These are phyloP conservation scores for Pseudomyrmex sp. DNA, from an alignment of 1,140 invertebrate genomes.

Conservation along the genomic window DNA sequence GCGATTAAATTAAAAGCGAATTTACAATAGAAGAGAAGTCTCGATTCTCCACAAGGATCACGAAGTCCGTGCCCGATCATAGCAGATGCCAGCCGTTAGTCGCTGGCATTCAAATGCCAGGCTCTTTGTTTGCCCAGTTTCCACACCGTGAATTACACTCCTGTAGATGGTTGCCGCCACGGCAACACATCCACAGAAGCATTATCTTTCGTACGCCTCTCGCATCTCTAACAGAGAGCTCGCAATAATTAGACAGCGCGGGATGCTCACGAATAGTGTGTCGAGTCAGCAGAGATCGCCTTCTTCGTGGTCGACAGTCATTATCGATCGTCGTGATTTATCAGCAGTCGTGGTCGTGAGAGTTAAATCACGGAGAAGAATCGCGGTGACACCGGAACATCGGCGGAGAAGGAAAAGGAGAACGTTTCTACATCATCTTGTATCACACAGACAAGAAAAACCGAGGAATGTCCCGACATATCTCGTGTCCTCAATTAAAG, in stretches of 20 bases:
- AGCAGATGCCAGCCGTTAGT: slow-evolving; percentile 50
- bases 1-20: slow-evolving; percentile 23
- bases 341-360: slow-evolving; percentile 53
- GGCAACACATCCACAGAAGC: slow-evolving; percentile 10
- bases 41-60: slow-evolving; percentile 62
- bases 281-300: slow-evolving; percentile 17
- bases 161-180: slow-evolving; percentile 42
- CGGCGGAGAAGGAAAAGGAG: too few relatives aligned
- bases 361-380: slow-evolving; percentile 57
- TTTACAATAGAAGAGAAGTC: slow-evolving; percentile 23
- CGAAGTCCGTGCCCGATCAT: slow-evolving; percentile 65
- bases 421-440: slow-evolving; percentile 33
- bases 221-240: slow-evolving; percentile 2
- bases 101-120: slow-evolving; percentile 78
- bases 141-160: slow-evolving; percentile 62
- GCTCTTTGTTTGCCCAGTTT: slow-evolving; percentile 73
- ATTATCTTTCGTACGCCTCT: slow-evolving; percentile 5
- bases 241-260: slow-evolving; percentile 58
- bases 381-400: slow-evolving; percentile 38
- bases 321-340: slow-evolving; percentile 58
- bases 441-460: neutral
- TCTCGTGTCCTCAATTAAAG: slow-evolving; percentile 25
- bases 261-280: slow-evolving; percentile 24
- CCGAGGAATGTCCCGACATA: neutral
- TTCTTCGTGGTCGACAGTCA: slow-evolving; percentile 15